Base-by-base conservation (phyloP, 2,888 invertebrate genomes). In the Leucania comma region DNA sequence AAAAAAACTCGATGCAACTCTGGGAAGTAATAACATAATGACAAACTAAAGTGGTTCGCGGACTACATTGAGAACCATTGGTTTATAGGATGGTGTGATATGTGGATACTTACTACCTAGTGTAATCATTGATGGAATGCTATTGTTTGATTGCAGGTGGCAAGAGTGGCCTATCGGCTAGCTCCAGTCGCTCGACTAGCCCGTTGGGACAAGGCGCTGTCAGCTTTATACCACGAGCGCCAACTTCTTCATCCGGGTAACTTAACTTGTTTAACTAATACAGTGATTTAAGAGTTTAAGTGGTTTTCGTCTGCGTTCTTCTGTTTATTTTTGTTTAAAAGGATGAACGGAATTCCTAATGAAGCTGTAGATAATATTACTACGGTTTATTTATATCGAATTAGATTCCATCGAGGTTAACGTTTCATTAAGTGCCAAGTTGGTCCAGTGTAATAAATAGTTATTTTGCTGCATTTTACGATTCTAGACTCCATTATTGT, bases 161-260 rank as follows among this genome's bases (percentile, higher is more conserved):
- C 61, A 96, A 94, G 86, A 94, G 92, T 80, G 96, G 94, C 50
- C 87, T 96, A 66, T 96, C 96, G 59, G 95, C 97, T 85, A 94
- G 97, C 90, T 96, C 97, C 89, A 97, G 97, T 91, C 92, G 97
- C 85, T 96, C 96, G 46, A 96, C 97, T 85, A 96, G 97, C 92
- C 95, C 96, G 83, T 92, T 95, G 83, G 95, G 96, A 75, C 96
- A 96, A 83, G 94, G 95, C 60, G 91, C 91, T 38, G 91, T 95
- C 78, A 96, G 96, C 81, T 95, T 96, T 75, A 95, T 96, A 90
- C 96, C 96, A 50, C 90, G 96, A 72, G 95, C 95, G 51, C 96
- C 95, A n/a, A 95, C 96, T 57, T 96, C 96, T 75, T 97, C 97
- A 86, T 97, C 97, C 58, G 96, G 96, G 96, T 96, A 91, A 86